phyloP scores from a whole-genome alignment of 2,888 invertebrate genomes.

The Netelia fuscicornis region DNA sequence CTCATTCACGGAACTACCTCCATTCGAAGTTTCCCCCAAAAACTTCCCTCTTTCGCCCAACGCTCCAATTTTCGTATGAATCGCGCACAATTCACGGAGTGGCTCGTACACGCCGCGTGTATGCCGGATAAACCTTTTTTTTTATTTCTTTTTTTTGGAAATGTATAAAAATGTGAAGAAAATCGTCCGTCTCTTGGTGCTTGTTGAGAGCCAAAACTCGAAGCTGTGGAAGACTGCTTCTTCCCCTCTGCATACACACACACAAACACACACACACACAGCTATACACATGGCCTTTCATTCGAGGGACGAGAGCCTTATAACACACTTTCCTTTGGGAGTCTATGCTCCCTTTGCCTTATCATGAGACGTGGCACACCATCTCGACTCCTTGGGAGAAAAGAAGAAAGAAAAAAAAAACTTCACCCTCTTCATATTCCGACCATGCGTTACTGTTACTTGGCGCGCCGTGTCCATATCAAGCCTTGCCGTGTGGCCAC shows the following conservation, averaged over 20 bases:
- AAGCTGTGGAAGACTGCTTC: conserved; percentile 25
- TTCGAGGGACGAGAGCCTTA: conserved; percentile 24
- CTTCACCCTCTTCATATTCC: conserved; percentile 43
- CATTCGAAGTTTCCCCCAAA: not conserved
- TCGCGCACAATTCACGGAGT: not conserved
- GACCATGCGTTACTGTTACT: conserved; percentile 50
- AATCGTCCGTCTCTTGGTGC: conserved; percentile 7
- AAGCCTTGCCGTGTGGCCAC: conserved; percentile 31
- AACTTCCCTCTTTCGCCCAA: not conserved
- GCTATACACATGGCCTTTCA: conserved; percentile 9
- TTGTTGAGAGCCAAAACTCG: conserved; percentile 19
- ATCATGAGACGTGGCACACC: conserved; percentile 42
- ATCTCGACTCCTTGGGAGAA: conserved; percentile 17
- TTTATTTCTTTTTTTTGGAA: not conserved
- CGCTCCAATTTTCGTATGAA: conserved; percentile 15
- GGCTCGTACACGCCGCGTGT: not conserved
- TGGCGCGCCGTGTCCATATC: conserved; percentile 23
- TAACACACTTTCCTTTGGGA: conserved; percentile 31
- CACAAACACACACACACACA: not conserved
- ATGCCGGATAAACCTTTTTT: not conserved
- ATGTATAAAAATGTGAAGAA: conserved; percentile 9
- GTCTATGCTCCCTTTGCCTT: conserved; percentile 45
- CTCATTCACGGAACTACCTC: not conserved
- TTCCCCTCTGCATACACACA: not conserved
- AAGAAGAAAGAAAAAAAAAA: conserved; percentile 26